phyloP scores from a whole-genome alignment of 2,888 invertebrate species.

The Colostygia pectinataria region DNA sequence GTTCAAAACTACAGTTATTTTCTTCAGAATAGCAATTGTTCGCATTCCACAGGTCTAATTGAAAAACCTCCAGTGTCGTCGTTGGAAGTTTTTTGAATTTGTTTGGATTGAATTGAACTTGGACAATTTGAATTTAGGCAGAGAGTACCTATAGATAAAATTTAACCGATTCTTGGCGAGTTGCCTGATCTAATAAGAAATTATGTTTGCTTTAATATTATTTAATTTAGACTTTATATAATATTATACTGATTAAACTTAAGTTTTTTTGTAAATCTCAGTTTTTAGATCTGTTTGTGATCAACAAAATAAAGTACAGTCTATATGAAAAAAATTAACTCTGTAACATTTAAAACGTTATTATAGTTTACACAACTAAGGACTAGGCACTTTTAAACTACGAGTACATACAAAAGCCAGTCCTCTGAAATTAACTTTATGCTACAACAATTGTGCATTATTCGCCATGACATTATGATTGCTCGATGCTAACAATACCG shows the following conservation, averaged over 20 bases:
- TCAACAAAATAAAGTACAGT: too few species aligned
- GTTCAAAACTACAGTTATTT: slow-evolving; percentile 1
- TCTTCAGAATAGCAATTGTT: slow-evolving; percentile 28
- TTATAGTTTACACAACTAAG: too few species aligned
- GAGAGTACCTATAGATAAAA: slow-evolving; percentile 24
- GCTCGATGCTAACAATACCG: not conserved
- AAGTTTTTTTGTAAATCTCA: too few species aligned
- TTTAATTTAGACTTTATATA: not conserved
- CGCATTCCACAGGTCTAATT: slow-evolving; percentile 33
- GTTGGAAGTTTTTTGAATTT: slow-evolving; percentile 27
- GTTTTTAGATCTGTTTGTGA: too few species aligned
- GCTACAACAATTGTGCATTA: too few species aligned
- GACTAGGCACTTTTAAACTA: too few species aligned
- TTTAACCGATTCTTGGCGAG: slow-evolving; percentile 30
- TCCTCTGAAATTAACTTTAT: too few species aligned
- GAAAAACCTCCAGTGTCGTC: slow-evolving; percentile 34
- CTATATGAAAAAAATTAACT: too few species aligned
- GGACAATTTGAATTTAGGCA: slow-evolving; percentile 28
- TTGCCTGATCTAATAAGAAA: slow-evolving; percentile 27
- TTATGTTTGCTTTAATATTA: slow-evolving; percentile 16
- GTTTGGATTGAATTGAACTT: slow-evolving; percentile 21
- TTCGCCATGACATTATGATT: too few species aligned
- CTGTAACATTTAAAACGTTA: too few species aligned
- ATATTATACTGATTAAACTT: too few species aligned
- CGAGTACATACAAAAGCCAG: too few species aligned